Base-by-base conservation (phyloP, 2,113 vertebrate species). In the Clupea harengus region DNA sequence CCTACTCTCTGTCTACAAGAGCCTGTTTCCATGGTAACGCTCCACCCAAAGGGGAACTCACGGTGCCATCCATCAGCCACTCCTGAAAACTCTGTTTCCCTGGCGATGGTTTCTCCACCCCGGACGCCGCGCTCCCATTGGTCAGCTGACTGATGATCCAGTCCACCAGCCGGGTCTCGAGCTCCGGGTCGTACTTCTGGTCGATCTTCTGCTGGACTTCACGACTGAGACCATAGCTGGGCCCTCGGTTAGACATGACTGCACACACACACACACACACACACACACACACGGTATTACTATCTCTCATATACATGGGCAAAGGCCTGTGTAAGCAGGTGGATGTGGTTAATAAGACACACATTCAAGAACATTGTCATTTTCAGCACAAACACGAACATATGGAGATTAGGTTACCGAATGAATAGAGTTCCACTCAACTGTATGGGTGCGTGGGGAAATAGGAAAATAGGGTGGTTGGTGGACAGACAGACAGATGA, bases 181-280 rank as follows among this genome's bases (percentile, higher is more conserved):
- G 92, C 8, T 97, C 95, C 0, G 88, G 83, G 44, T 96, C 94
- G 0, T 97, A 97, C 85, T 97, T 97, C 47, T 94, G 94, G 44
- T 97, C 96, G 0, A 97, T 97, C 92, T 97, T 97, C 92, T 96
- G 95, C 90, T 97, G 96, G 32, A 97, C 96, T 90, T 97, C 97
- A 32, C 96, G 92, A 91, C 96, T 97, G 86, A 97, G 94, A 86
- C 97, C 97, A 0, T 97, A 97, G 0, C 96, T 89, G 0, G 97
- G 97, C 89, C 97, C 96, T 86, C 95, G 93, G 94, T 97, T 97
- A 11, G 97, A 96, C 97, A 97, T 97, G 86, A 52, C 80, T 72
- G 82, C 46, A n/a, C 52, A 32, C 52, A 46, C 60, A 78, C n/a
- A 11, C n/a, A 67, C 75, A 82, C 78, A 82, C 4, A 20, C 39